A percentile compares a stretch with the other conserved stretches of the same genome.
These are phyloP conservation scores for Neotragus pygmaeus DNA, from an alignment of 2,113 vertebrate genomes.

Conservation along the genomic window DNA sequence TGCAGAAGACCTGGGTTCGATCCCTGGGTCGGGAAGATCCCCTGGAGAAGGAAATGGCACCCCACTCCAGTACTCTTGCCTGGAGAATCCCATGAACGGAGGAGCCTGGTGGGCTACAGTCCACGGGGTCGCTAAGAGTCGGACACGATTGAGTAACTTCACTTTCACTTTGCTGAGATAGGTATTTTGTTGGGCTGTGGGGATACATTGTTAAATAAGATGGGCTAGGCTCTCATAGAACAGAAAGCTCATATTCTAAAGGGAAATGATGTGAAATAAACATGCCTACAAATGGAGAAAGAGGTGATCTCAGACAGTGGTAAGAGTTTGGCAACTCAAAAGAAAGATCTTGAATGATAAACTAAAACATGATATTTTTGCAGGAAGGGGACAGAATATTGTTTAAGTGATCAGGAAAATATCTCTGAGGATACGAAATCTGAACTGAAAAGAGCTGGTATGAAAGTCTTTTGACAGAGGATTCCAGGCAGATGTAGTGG, in stretches of 20 bases:
- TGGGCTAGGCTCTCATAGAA: not conserved
- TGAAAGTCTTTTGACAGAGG: not conserved
- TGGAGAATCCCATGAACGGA: not conserved
- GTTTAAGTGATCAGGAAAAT: not conserved
- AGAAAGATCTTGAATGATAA: not conserved
- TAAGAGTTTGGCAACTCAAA: not conserved
- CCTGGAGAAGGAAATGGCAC: not conserved
- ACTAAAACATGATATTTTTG: not conserved
- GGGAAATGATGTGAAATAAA: not conserved
- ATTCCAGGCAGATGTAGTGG: not conserved
- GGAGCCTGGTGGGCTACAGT: not conserved
- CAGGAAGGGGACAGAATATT: not conserved
- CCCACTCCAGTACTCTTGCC: not conserved
- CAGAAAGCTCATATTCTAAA: not conserved
- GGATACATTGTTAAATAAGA: not conserved
- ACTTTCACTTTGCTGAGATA: not conserved
- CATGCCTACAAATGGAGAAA: not conserved
- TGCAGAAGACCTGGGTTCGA: not conserved
- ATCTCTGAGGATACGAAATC: not conserved
- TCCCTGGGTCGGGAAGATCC: not conserved
- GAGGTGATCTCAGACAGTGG: not conserved
- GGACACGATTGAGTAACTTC: not conserved
- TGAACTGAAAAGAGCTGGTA: not conserved
- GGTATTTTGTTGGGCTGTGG: not conserved
- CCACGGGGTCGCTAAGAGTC: fast-evolving